Base-by-base conservation (phyloP, 64 coral and sea anemone genomes). In the Acropora yongei region DNA sequence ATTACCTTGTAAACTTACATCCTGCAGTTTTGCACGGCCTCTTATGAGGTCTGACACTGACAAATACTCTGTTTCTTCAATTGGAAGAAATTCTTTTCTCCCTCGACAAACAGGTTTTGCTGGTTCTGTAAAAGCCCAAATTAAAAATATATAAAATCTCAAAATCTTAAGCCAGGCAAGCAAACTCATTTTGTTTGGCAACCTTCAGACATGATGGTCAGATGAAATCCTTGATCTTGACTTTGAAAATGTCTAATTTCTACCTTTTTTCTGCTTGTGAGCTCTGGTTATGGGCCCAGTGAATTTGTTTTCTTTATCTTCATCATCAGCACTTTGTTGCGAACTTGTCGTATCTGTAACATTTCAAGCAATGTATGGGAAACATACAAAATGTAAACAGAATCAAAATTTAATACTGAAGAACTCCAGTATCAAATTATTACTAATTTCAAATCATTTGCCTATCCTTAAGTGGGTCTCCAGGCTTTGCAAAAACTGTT, bases 41-140 rank as follows among this genome's bases (percentile, higher is more conserved):
- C 93, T 74, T 17, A 98, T 86, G 47, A 98, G 91, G 57, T 91
- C 79, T 44, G 97, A 98, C 8, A 98, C 88, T 79, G 80, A 80
- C 53, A 89, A n/a, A 88, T 96, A 98, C 44, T 98, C 97, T 12
- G 79, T 89, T 53, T 96, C 76, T 50, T 94, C 84, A 2, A 98
- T 79, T 41, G 97, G 77, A 51, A 93, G 47, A 57, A 96, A 96
- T 49, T 96, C 84, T n/a, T 86, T 91, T 85, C 17, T 85, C 49
- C 82, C 82, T 12, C 82, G 69, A 40, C 0, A 71, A 49, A 47
- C 39, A 8, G 82, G 65, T 85, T 85, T 85, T 14, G 9, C 82
- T 71, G 82, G 7, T 49, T 85, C 82, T 85, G 44, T 17, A 85
- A 63, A 8, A 72, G 8, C 18, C 44, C 30, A 30, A 30, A 30